Percentiles rank a stretch among this genome's conserved stretches.
Evolutionary conservation across 2,888 invertebrate genomes (phyloP).

Genomic region (Aleiodes leptofemur): DNA sequence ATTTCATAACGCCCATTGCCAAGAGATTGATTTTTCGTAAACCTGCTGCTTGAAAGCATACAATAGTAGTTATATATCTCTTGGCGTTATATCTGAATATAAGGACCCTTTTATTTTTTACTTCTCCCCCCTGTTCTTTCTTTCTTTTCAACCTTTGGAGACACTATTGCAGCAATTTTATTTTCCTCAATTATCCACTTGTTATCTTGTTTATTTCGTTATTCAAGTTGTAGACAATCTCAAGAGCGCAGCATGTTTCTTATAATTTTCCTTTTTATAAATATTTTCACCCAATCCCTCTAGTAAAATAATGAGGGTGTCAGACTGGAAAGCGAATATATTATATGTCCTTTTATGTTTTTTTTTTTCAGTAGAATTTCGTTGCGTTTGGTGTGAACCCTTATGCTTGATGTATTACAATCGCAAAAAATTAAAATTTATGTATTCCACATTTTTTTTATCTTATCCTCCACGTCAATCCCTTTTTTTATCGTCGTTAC

Average conservation of each 20-base stretch:
- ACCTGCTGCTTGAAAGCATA: constrained; percentile 30
- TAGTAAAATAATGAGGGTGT: too few relatives aligned
- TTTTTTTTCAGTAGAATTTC: background rate
- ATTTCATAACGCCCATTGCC: constrained; percentile 45
- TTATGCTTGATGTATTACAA: constrained; percentile 3
- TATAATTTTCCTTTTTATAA: too few relatives aligned
- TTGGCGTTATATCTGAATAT: constrained; percentile 24
- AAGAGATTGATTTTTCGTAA: constrained; percentile 48
- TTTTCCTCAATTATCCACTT: background rate
- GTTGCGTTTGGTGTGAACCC: background rate
- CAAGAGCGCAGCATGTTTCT: too few relatives aligned
- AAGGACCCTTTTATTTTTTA: constrained; percentile 1
- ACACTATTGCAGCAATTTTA: background rate
- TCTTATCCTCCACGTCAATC: background rate
- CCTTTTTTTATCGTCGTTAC: background rate
- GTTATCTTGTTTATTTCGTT: too few relatives aligned
- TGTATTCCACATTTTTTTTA: background rate
- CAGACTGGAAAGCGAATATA: background rate
- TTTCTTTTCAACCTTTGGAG: background rate
- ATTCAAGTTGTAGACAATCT: too few relatives aligned
- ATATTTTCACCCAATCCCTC: too few relatives aligned
- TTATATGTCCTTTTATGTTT: background rate
- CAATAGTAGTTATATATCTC: constrained; percentile 28
- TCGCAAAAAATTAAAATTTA: background rate
- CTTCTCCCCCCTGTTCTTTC: background rate